Evolutionary conservation across 2,888 invertebrate species (phyloP), one percentile per base, ranked within the genome.

Genomic region (Tholera decimalis): DNA sequence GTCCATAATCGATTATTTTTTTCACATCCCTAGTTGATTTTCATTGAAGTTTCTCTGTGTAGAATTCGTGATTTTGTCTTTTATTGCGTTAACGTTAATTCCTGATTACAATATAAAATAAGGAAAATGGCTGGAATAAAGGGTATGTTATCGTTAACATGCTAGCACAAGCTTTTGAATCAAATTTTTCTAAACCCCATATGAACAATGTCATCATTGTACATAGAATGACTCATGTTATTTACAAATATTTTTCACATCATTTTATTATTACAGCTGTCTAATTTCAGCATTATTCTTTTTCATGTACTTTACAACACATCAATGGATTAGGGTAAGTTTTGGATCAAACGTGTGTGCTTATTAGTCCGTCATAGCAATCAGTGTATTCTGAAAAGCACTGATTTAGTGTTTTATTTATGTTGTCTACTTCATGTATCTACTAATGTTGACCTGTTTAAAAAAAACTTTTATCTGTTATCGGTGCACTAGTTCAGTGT

Each of bases 121-220:
- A 53, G 8, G 43, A 88, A 67, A 87, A 95, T 95, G 95, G 95
- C 95, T 84, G 95, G 95, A 87, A 93, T 95, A 50, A 95, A 95
- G 92, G 95, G 95, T 95, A 91, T 43, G 70, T 57, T 43, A 9
- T 44, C 18, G 15, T 26, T 26, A 50, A 64, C 2, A 9, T 35
- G 49, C n/a, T n/a, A 35, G 0, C 18, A 3, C 9, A 11, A 13
- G 2, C 7, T 20, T 49, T 8, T 7, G 1, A 24, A 13, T 11
- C 8, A 24, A 15, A 7, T 11, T 18, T 47, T 28, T 18, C 18
- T 28, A 7, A 44, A 33, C 4, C 39, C 8, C 26, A 24, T 22
- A 11, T 30, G 15, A 76, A 75, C 80, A 83, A 82, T 85, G 81
- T 80, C 82, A 77, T 76, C 75, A 78, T 80, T 69, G 49, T 62